Evolutionary conservation across 2,888 invertebrate species (phyloP).

Genomic region (Seladonia tumulorum): DNA sequence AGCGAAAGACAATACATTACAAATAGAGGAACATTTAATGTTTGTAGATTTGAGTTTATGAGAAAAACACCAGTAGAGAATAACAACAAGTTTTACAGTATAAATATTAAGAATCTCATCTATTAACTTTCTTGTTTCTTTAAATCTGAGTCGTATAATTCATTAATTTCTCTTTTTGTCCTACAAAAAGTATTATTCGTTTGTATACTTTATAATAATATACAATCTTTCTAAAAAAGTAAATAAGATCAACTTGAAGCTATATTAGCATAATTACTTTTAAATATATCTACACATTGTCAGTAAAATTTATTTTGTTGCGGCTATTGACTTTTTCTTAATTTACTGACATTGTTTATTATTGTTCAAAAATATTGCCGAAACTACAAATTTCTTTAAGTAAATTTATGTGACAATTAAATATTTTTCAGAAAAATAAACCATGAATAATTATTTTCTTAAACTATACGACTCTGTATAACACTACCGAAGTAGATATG

Average conservation of each 20-base stretch:
- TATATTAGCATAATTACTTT: conserved; percentile 30
- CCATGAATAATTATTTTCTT: conserved; percentile 5
- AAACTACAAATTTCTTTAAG: conserved; percentile 2
- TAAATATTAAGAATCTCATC: conserved; percentile 40
- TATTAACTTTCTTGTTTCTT: conserved; percentile 44
- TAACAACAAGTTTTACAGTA: conserved; percentile 41
- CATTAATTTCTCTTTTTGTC: background rate
- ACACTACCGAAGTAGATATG: conserved; percentile 39
- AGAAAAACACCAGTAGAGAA: conserved; percentile 63
- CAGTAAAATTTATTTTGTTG: conserved; percentile 3
- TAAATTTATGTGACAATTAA: background rate
- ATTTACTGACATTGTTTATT: background rate
- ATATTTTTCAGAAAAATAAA: background rate
- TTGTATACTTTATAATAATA: conserved; percentile 1
- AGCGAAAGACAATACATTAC: conserved; percentile 37
- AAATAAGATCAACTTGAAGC: conserved; percentile 20
- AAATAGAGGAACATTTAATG: conserved; percentile 38
- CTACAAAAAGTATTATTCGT: conserved; percentile 13
- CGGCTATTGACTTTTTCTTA: background rate
- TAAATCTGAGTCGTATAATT: conserved; percentile 56
- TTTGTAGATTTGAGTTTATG: conserved; percentile 32
- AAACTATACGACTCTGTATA: conserved; percentile 51
- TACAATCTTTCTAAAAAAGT: conserved; percentile 10
- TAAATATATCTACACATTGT: conserved; percentile 4
- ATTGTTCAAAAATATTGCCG: background rate